A percentile compares a stretch with the other conserved stretches of the same genome.
phyloP scores from a whole-genome alignment of 1,140 invertebrate species.

The Pogonus chalceus region DNA sequence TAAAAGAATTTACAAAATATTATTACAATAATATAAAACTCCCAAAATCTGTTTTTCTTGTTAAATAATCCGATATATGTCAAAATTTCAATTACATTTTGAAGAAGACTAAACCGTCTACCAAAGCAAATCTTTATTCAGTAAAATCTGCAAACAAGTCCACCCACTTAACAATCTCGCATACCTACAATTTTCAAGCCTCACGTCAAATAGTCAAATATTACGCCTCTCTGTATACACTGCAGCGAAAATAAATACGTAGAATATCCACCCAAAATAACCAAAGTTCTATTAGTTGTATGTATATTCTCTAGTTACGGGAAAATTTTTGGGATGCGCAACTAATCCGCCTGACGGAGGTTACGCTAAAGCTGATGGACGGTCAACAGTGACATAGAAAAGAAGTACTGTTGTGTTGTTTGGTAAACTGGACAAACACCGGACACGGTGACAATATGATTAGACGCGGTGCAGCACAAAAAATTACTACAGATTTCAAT shows the following conservation, averaged over 20 bases:
- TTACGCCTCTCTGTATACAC: neutral
- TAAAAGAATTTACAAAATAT: too few species aligned
- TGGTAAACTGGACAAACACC: constrained; percentile 2
- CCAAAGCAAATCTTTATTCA: constrained; percentile 3
- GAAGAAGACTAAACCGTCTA: too few species aligned
- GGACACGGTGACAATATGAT: constrained; percentile 3
- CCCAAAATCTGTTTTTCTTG: too few species aligned
- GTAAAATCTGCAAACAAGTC: neutral
- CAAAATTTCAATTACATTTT: too few species aligned
- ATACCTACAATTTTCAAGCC: neutral
- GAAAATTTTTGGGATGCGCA: neutral
- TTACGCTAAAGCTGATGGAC: neutral
- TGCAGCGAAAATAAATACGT: neutral
- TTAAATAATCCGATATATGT: too few species aligned
- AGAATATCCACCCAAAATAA: too few species aligned
- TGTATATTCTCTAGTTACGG: neutral
- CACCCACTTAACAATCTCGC: neutral
- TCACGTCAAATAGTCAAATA: neutral
- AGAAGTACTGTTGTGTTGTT: neutral
- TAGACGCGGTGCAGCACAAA: neutral
- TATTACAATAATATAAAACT: too few species aligned
- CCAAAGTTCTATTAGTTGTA: too few species aligned
- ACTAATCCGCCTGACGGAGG: neutral
- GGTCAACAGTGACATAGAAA: neutral
- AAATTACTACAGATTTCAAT: too few species aligned